phyloP scores from a whole-genome alignment of 1,140 invertebrate species.

The Nomia melanderi region DNA sequence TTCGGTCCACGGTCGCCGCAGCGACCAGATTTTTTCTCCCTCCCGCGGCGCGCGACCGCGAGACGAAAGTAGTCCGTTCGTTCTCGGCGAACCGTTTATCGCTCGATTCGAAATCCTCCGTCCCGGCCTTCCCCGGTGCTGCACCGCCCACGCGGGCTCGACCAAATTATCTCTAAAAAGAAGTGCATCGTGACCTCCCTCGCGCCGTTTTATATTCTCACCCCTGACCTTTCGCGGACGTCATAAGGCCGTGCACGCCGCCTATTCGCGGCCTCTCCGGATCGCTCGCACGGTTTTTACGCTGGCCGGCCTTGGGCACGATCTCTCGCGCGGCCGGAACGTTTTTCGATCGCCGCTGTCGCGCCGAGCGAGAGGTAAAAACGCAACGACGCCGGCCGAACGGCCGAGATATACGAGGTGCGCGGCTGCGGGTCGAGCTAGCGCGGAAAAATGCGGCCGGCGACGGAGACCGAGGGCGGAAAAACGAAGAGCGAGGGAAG shows the following conservation, averaged over 20 bases:
- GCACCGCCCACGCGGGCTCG: conserved; percentile 14
- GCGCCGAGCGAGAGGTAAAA: background rate
- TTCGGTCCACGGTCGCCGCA: no score
- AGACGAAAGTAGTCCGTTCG: no score
- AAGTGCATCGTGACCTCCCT: conserved; percentile 42
- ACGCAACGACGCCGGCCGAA: background rate
- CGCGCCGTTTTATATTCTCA: conserved; percentile 57
- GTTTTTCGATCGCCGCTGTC: background rate
- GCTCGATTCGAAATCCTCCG: background rate
- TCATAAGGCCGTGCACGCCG: conserved; percentile 6
- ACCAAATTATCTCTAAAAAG: conserved; percentile 53
- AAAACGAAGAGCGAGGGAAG: conserved; percentile 5
- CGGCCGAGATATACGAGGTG: background rate
- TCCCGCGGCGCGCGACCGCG: no score
- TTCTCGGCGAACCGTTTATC: no score
- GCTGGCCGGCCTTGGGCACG: background rate
- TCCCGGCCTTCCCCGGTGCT: background rate
- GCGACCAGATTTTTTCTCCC: no score
- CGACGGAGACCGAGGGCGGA: background rate
- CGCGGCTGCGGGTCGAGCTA: background rate
- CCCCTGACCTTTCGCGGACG: conserved; percentile 63
- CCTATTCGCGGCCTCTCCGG: conserved; percentile 31
- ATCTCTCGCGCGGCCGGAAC: background rate
- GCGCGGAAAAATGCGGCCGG: conserved; percentile 1
- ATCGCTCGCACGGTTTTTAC: conserved; percentile 40